phyloP scores from a whole-genome alignment of 2,797 vertebrate species.

The Antennarius maculatus region DNA sequence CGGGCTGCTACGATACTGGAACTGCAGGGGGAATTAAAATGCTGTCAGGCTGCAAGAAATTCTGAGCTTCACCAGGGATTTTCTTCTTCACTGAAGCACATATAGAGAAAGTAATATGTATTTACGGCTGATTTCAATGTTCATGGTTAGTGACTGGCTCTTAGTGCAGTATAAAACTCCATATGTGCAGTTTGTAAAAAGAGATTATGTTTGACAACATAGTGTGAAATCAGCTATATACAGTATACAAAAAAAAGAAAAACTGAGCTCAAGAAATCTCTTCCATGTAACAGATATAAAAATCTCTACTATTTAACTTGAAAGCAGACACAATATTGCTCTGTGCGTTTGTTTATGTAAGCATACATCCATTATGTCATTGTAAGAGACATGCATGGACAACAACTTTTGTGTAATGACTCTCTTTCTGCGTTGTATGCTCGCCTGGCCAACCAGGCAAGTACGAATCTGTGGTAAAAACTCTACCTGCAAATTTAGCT shows the following conservation, averaged over 20 bases:
- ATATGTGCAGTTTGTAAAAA: constrained; percentile 12
- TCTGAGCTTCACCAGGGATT: constrained; percentile 63
- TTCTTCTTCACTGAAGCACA: constrained; percentile 56
- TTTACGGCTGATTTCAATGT: constrained; percentile 56
- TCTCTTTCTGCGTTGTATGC: too few relatives aligned
- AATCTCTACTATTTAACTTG: not conserved
- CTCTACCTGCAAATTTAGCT: too few relatives aligned
- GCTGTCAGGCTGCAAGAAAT: constrained; percentile 62
- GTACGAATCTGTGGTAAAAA: too few relatives aligned
- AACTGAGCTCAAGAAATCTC: constrained; percentile 1
- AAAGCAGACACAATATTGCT: not conserved
- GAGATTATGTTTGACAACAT: constrained; percentile 33
- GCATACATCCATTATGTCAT: not conserved
- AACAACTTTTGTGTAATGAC: too few relatives aligned
- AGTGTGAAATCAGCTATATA: constrained; percentile 5
- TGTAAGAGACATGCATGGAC: not conserved
- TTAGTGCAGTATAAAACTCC: constrained; percentile 27
- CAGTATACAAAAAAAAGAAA: not conserved
- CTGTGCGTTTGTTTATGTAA: not conserved
- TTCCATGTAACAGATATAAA: not conserved
- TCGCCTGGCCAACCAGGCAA: too few relatives aligned
- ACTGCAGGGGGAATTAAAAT: constrained; percentile 72
- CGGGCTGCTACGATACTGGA: constrained; percentile 67
- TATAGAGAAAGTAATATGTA: constrained; percentile 37
- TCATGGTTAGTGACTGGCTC: constrained; percentile 29